These are phyloP conservation scores for Lepetodrilus schrolli DNA, from an alignment of 2,888 invertebrate species.

Conservation along the genomic window DNA sequence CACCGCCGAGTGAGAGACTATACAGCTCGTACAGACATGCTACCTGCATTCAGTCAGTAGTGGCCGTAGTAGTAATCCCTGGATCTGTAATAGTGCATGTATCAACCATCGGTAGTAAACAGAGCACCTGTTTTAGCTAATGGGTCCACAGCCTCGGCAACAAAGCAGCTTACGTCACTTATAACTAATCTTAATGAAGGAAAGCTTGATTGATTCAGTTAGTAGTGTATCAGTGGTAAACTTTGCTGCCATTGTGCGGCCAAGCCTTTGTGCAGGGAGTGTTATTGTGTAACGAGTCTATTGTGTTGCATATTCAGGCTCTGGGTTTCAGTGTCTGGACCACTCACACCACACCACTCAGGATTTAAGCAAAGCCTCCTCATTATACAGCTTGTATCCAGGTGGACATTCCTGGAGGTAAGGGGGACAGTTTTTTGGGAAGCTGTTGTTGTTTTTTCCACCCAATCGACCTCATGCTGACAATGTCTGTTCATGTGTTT, in stretches of 20 bases:
- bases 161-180: neutral
- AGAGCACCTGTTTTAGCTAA: neutral
- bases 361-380: too few species aligned
- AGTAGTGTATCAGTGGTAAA: constrained; percentile 1
- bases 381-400: neutral
- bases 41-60: neutral
- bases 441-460: neutral
- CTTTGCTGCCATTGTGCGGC: neutral
- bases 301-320: neutral
- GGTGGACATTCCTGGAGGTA: too few species aligned
- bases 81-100: neutral
- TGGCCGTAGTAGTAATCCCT: constrained; percentile 10
- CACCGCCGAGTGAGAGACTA: neutral
- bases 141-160: neutral
- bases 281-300: too few species aligned
- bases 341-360: too few species aligned
- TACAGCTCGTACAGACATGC: neutral
- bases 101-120: neutral
- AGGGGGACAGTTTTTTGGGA: neutral
- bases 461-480: neutral
- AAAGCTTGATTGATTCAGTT: neutral
- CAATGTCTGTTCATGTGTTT: neutral
- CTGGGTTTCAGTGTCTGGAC: too few species aligned
- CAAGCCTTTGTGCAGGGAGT: neutral
- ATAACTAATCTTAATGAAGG: neutral